phyloP scores from a whole-genome alignment of 2,113 vertebrate genomes.

The Siniperca chuatsi region DNA sequence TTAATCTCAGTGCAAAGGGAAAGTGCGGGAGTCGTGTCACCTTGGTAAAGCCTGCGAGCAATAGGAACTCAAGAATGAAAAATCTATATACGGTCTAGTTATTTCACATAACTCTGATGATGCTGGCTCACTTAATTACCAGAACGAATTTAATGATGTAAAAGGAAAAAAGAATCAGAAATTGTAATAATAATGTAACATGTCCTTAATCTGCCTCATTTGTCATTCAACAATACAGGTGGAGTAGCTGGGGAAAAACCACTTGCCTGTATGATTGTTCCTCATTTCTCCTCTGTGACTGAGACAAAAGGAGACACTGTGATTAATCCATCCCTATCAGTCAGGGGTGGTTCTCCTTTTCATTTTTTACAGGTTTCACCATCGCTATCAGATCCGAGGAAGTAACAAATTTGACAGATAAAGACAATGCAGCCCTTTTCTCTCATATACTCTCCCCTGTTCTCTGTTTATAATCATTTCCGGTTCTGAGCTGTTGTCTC shows the following conservation, averaged over 20 bases:
- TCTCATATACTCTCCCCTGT: conserved; percentile 63
- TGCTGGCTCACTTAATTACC: conserved; percentile 68
- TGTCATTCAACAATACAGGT: conserved; percentile 76
- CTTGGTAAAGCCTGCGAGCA: conserved; percentile 71
- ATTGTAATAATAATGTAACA: conserved; percentile 63
- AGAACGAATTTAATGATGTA: conserved; percentile 56
- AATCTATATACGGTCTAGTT: conserved; percentile 67
- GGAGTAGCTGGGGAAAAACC: conserved; percentile 50
- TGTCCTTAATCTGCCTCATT: conserved; percentile 75
- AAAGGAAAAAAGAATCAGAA: conserved; percentile 49
- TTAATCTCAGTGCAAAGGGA: conserved; percentile 74
- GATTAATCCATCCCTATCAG: conserved; percentile 77
- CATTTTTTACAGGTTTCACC: conserved; percentile 72
- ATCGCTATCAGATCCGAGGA: conserved; percentile 69
- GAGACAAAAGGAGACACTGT: conserved; percentile 73
- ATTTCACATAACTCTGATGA: conserved; percentile 53
- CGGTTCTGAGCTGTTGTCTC: conserved; percentile 71
- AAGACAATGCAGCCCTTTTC: conserved; percentile 71
- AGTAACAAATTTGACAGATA: conserved; percentile 78
- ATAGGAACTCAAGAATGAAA: conserved; percentile 65
- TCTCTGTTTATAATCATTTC: conserved; percentile 81
- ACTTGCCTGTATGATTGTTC: conserved; percentile 67
- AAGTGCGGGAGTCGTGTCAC: conserved; percentile 73
- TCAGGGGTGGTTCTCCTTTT: conserved; percentile 68
- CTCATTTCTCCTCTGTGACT: conserved; percentile 69